Conservation (phyloP, 2,113 vertebrate species). For the Chinchilla lanigera region DNA sequence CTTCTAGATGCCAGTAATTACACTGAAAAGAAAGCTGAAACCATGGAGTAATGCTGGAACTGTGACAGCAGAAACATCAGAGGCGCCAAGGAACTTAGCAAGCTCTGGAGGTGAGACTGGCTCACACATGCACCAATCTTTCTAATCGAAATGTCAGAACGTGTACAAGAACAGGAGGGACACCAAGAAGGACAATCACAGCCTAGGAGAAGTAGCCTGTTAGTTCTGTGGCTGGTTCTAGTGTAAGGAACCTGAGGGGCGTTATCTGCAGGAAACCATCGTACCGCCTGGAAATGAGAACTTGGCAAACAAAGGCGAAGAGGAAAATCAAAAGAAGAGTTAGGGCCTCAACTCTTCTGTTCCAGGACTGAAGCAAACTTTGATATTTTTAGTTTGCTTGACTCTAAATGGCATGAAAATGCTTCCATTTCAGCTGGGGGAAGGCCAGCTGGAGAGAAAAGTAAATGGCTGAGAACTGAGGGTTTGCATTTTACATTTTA, state of each 20-base stretch:
- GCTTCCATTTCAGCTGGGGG: background rate
- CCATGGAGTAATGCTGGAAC: background rate
- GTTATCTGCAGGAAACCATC: background rate
- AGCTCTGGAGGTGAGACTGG: background rate
- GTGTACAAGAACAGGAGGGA: background rate
- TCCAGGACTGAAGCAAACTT: background rate
- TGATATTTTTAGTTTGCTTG: background rate
- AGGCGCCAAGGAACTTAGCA: background rate
- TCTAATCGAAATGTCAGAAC: background rate
- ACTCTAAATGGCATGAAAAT: background rate
- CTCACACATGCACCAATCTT: background rate
- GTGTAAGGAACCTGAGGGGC: background rate
- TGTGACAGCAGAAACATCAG: background rate
- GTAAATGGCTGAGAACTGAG: constrained; percentile 33
- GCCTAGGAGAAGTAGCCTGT: background rate
- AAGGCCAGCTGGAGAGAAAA: constrained; percentile 36
- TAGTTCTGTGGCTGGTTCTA: background rate
- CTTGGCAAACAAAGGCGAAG: background rate
- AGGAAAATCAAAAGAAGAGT: constrained; percentile 45
- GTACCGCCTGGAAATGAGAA: background rate
- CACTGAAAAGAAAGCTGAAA: background rate
- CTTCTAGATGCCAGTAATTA: background rate
- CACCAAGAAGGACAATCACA: background rate
- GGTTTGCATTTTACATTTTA: constrained; percentile 59
- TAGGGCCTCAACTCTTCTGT: background rate